Percentiles rank a stretch among this genome's conserved stretches.
phyloP scores from a whole-genome alignment of 2,888 invertebrate genomes.

The Phania funesta region DNA sequence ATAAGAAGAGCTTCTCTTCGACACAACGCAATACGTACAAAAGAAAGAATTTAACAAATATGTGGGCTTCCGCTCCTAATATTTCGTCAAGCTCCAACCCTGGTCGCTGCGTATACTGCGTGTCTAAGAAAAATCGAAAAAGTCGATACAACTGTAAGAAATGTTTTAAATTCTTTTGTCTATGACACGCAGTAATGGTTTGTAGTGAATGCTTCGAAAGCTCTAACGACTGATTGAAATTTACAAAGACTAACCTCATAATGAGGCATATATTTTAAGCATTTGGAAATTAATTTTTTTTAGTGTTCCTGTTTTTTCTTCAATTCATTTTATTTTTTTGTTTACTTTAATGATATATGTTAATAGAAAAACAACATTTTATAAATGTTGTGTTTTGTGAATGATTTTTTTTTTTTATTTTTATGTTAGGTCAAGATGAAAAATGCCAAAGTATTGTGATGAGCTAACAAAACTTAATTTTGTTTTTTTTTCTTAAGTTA shows the following conservation, averaged over 20 bases:
- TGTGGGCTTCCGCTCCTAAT: not conserved
- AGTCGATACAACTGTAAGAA: not conserved
- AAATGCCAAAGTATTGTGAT: no score
- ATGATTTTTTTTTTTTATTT: no score
- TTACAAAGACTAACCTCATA: constrained; percentile 6
- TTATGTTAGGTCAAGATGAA: no score
- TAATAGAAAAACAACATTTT: no score
- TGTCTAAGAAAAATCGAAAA: constrained; percentile 10
- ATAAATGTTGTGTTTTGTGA: no score
- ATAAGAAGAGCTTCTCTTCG: not conserved
- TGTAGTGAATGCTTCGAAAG: not conserved
- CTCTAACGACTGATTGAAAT: not conserved
- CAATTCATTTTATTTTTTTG: constrained; percentile 12
- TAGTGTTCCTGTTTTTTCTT: constrained; percentile 5
- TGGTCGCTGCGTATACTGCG: constrained; percentile 3
- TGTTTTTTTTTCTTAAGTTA: no score
- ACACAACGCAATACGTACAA: constrained; percentile 2
- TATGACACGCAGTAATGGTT: not conserved
- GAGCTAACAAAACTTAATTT: no score
- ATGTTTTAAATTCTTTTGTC: not conserved
- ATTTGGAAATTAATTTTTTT: constrained; percentile 5
- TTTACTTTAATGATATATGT: no score
- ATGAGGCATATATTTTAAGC: constrained; percentile 1
- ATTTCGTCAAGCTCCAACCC: not conserved
- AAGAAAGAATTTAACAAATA: not conserved